Evolutionary conservation across 2,888 invertebrate genomes (phyloP).

Genomic region (Vesta saturnalis): DNA sequence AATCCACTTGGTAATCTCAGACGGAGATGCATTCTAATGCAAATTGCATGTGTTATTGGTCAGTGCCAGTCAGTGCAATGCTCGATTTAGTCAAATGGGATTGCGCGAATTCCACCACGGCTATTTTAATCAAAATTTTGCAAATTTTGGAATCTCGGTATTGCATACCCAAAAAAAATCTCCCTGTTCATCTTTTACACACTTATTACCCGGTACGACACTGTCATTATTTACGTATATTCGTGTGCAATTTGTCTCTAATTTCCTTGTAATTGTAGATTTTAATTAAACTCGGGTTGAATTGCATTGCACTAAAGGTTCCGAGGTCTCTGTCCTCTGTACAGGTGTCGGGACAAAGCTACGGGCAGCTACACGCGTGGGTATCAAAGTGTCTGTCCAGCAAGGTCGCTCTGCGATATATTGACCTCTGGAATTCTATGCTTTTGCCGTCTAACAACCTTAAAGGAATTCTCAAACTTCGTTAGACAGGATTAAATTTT

Average conservation of each 20-base stretch:
- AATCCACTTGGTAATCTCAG: slow-evolving; percentile 43
- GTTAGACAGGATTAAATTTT: slow-evolving; percentile 14
- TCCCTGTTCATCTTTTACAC: no score
- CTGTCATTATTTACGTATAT: no score
- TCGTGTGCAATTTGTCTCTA: no score
- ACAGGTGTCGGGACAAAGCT: slow-evolving; percentile 43
- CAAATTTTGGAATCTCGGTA: no score
- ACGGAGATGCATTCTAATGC: slow-evolving; percentile 45
- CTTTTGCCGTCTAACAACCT: slow-evolving; percentile 37
- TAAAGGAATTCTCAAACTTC: slow-evolving; percentile 34
- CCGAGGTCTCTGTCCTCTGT: slow-evolving; percentile 33
- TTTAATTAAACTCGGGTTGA: slow-evolving; percentile 21
- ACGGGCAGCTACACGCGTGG: slow-evolving; percentile 40
- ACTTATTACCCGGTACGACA: no score
- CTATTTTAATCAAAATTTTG: background rate
- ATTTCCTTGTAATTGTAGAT: background rate
- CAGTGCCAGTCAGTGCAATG: slow-evolving; percentile 40
- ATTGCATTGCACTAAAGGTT: slow-evolving; percentile 23
- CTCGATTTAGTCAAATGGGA: slow-evolving; percentile 35
- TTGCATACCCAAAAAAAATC: no score
- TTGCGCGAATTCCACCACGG: slow-evolving; percentile 23
- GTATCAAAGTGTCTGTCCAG: slow-evolving; percentile 42
- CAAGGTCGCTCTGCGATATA: slow-evolving; percentile 44
- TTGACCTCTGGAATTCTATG: slow-evolving; percentile 42
- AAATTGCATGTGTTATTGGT: slow-evolving; percentile 42